These are phyloP conservation scores for Drosophila koepferae DNA, from an alignment of 2,888 invertebrate species.

Conservation along the genomic window DNA sequence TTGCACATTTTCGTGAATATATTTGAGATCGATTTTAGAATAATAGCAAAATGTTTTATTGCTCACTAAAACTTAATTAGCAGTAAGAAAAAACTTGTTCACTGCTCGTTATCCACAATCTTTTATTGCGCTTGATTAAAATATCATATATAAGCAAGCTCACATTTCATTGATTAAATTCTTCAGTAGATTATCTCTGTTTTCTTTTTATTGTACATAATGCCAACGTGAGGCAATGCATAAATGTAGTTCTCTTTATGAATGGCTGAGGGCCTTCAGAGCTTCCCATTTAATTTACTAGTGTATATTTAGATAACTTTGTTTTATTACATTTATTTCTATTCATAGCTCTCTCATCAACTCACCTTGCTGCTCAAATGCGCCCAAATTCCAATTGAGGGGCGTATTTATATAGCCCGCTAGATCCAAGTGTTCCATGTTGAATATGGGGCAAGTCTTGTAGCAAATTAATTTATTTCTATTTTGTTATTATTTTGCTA, in stretches of 20 bases:
- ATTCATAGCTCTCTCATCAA: neutral
- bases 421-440: slow-evolving; percentile 84
- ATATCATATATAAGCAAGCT: neutral
- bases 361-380: slow-evolving; percentile 84
- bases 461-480: slow-evolving; percentile 28
- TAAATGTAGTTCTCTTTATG: neutral
- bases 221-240: neutral
- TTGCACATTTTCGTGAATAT: neutral
- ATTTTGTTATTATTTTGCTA: neutral
- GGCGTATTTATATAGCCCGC: slow-evolving; percentile 80
- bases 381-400: slow-evolving; percentile 81
- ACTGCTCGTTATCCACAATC: neutral
- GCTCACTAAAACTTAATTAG: neutral
- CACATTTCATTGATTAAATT: slow-evolving; percentile 24
- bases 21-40: neutral
- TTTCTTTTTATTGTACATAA: neutral
- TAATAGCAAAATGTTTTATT: neutral
- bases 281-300: neutral
- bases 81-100: neutral
- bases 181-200: neutral
- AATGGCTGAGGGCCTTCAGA: neutral
- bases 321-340: neutral
- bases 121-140: slow-evolving; percentile 7
- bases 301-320: neutral
- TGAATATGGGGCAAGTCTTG: slow-evolving; percentile 54